Evolutionary conservation across 2,888 invertebrate species (phyloP), one percentile per base, ranked within the genome.

Genomic region (Stenolophus ochropezus): DNA sequence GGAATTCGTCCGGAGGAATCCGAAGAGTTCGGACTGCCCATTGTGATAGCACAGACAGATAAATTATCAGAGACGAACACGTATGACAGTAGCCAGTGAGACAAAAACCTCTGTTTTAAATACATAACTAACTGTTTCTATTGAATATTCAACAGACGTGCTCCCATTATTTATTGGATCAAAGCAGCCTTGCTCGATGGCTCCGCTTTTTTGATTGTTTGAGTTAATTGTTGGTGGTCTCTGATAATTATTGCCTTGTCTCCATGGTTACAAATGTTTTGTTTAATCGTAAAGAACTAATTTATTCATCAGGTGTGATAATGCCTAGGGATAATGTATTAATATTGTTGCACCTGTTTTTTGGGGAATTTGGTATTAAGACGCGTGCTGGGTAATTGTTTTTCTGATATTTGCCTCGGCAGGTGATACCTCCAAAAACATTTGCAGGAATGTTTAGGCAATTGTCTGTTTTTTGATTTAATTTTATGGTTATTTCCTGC

Each of bases 31-130:
- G 75, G 87, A 85, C 87, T 86, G 88, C 87, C 89, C 88, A 88
- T 89, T 89, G 88, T 89, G 88, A 87, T 86, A 86, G 86, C 87
- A 87, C 89, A 89, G 89, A 89, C 89, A 88, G 88, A 89, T 89
- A 89, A 89, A 89, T 89, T 88, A 89, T 88, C 87, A 87, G 88
- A 88, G 88, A 89, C 88, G 86, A 88, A 83, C 88, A 88, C 88
- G 88, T 89, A 89, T 89, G 89, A 89, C 89, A 89, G 51, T 49
- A 73, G 73, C 73, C 51, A 21, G 53, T 51, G 75, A 49, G 27
- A 81, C 81, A 71, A 53, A 81, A 65, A 71, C 58, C 74, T 18
- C 75, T 75, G 49, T 81, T 81, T 81, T 61, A 81, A 81, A 81
- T 81, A 81, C 75, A 81, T 81, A 75, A 75, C 61, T 61, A 75